phyloP scores from a whole-genome alignment of 2,888 invertebrate species.

The Pterobdella sp. region DNA sequence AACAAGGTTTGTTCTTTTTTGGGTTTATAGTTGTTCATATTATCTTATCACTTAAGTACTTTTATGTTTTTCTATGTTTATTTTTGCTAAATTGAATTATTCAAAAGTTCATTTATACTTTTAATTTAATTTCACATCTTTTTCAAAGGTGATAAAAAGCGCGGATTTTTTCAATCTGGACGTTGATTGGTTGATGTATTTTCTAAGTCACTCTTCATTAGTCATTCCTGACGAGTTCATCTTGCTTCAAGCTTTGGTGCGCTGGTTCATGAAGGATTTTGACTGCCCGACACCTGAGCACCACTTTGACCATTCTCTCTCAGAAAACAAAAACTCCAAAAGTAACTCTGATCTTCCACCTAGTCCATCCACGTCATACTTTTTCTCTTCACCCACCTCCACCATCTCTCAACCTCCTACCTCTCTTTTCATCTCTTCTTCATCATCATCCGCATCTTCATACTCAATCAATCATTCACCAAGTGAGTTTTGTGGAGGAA shows the following conservation, averaged over 20 bases:
- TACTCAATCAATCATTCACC: conserved; percentile 4
- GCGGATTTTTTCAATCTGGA: conserved; percentile 73
- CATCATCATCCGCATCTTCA: not conserved
- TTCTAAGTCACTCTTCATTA: conserved; percentile 68
- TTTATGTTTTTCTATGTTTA: no score
- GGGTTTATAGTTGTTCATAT: not conserved
- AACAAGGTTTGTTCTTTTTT: conserved; percentile 63
- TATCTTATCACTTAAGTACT: not conserved
- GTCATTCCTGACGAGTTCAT: conserved; percentile 81
- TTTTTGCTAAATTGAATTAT: no score
- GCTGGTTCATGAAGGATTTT: conserved; percentile 72
- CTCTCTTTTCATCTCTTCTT: not conserved
- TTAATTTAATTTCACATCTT: not conserved
- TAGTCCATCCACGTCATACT: no score
- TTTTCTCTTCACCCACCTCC: not conserved
- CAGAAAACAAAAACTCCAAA: no score
- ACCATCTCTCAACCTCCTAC: not conserved
- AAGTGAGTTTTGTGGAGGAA: not conserved
- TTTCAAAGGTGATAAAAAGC: conserved; percentile 7
- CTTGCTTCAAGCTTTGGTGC: conserved; percentile 66
- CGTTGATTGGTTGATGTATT: conserved; percentile 65
- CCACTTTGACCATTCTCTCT: no score
- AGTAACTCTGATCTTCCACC: no score
- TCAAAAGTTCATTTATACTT: no score
- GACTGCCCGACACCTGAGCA: no score